These are phyloP conservation scores for Rhodinocichla rosea DNA, from an alignment of 2,113 vertebrate genomes.

Conservation along the genomic window DNA sequence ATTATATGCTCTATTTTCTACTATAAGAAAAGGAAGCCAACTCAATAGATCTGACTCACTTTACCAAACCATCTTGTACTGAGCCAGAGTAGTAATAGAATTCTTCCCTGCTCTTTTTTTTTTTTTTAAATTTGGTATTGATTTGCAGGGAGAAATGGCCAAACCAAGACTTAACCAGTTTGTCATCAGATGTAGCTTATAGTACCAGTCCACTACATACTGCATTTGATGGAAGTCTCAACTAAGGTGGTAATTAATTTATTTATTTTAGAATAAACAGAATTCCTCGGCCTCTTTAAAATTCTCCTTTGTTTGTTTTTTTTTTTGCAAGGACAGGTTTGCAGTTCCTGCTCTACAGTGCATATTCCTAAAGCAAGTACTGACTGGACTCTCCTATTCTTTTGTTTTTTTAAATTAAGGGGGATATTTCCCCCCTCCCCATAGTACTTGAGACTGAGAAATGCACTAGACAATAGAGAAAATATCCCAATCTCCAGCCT, in stretches of 20 bases:
- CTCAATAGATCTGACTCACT: background rate
- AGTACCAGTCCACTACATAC: background rate
- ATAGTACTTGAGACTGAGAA: background rate
- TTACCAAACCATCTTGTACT: background rate
- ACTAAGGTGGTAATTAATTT: background rate
- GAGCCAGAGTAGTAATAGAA: background rate
- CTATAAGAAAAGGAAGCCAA: background rate
- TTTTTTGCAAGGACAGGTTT: background rate
- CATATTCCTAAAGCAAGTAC: background rate
- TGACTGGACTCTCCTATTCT: background rate
- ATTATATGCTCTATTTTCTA: background rate
- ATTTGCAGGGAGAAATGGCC: background rate
- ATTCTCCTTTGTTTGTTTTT: background rate
- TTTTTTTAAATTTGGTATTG: background rate
- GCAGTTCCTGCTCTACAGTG: background rate
- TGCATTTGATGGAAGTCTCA: background rate
- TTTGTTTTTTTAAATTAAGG: background rate
- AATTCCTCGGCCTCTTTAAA: background rate
- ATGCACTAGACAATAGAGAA: constrained; percentile 13
- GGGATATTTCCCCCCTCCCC: background rate
- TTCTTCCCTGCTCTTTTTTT: background rate
- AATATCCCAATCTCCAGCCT: background rate
- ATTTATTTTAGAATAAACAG: background rate
- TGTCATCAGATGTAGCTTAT: background rate
- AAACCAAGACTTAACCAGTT: background rate